Evolutionary conservation across 2,888 invertebrate genomes (phyloP).

Genomic region (Plemyria rubiginata): DNA sequence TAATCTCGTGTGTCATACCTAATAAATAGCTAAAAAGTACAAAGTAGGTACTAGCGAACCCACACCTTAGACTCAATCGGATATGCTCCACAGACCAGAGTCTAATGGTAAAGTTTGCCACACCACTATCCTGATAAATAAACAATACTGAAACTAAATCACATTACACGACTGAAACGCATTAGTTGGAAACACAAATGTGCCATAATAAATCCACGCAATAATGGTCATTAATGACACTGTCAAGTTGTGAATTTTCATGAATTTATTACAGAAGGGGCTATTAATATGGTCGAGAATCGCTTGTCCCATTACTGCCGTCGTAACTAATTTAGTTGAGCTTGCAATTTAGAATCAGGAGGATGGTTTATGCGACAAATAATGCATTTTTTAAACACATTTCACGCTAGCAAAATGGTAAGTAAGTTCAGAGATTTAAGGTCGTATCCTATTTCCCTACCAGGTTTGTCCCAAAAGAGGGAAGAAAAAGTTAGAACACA

Average conservation of each 20-base stretch:
- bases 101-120: background rate
- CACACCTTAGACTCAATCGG: too few relatives aligned
- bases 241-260: conserved; percentile 37
- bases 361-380: background rate
- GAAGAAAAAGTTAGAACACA: too few relatives aligned
- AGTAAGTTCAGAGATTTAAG: too few relatives aligned
- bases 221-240: conserved; percentile 38
- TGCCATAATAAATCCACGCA: conserved; percentile 37
- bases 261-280: conserved; percentile 26
- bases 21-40: too few relatives aligned
- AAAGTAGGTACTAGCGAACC: too few relatives aligned
- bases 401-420: too few relatives aligned
- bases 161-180: conserved; percentile 28
- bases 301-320: conserved; percentile 25
- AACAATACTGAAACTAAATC: conserved; percentile 16
- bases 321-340: conserved; percentile 14
- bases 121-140: conserved; percentile 13
- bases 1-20: too few relatives aligned
- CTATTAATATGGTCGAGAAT: conserved; percentile 27
- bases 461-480: too few relatives aligned
- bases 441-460: too few relatives aligned
- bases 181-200: conserved; percentile 35
- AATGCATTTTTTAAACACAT: too few relatives aligned
- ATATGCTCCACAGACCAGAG: too few relatives aligned
- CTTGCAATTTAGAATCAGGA: conserved; percentile 9